Conservation (phyloP, 2,797 vertebrate genomes). For the Periophthalmus magnuspinnatus region DNA sequence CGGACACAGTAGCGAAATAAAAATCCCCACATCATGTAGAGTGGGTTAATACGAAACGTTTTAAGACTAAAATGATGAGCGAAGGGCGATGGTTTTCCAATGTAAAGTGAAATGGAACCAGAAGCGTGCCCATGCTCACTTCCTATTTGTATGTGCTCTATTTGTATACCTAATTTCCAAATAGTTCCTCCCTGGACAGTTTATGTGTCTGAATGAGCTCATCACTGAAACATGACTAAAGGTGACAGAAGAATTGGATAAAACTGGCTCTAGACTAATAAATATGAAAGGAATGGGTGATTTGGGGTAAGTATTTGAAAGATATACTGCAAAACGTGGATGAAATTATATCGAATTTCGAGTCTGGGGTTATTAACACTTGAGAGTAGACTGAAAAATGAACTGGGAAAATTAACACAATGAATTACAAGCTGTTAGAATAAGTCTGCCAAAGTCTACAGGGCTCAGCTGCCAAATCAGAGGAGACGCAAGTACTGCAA, state of each 20-base stretch:
- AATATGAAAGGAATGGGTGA: not conserved
- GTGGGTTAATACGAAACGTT: too few species aligned
- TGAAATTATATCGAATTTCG: not conserved
- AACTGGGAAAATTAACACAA: not conserved
- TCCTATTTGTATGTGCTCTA: too few species aligned
- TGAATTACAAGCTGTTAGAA: not conserved
- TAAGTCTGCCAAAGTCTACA: not conserved
- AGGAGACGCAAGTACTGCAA: not conserved
- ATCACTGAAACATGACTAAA: constrained; percentile 18
- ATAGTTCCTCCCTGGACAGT: constrained; percentile 10
- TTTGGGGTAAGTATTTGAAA: not conserved
- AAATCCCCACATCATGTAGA: too few species aligned
- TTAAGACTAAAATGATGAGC: too few species aligned
- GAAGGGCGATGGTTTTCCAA: too few species aligned
- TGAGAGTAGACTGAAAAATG: not conserved
- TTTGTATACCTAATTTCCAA: not conserved
- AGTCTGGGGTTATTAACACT: not conserved
- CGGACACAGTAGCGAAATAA: too few species aligned
- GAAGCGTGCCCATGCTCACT: too few species aligned
- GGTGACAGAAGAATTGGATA: constrained; percentile 35
- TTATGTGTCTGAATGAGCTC: constrained; percentile 32
- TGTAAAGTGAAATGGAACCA: too few species aligned
- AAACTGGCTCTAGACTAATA: constrained; percentile 16
- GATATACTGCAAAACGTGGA: not conserved
- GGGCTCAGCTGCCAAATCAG: not conserved